A percentile compares a stretch with the other conserved stretches of the same genome.
Conservation (phyloP, 2,888 invertebrate genomes). For the Drosophila mayaguana region DNA sequence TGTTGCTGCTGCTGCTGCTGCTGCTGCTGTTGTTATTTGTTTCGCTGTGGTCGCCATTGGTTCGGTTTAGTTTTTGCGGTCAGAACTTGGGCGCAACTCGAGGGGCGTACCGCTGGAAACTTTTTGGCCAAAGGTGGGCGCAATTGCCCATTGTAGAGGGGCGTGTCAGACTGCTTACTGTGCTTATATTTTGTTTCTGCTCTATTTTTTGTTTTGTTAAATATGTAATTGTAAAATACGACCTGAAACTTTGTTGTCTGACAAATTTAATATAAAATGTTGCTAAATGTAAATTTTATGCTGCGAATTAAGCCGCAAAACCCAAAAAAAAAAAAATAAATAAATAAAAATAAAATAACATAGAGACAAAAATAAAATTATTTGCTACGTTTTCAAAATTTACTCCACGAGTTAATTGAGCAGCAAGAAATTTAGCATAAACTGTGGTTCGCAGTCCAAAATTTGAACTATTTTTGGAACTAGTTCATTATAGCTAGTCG, state of each 20-base stretch:
- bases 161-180: conserved; percentile 35
- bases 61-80: conserved; percentile 52
- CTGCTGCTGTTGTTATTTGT: conserved; percentile 56
- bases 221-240: conserved; percentile 49
- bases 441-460: neutral
- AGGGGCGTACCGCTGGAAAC: conserved; percentile 14
- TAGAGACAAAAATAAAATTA: neutral
- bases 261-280: conserved; percentile 39
- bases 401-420: conserved; percentile 24
- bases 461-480: neutral
- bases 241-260: conserved; percentile 35
- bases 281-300: conserved; percentile 37
- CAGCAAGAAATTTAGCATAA: conserved; percentile 10
- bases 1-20: conserved; percentile 35
- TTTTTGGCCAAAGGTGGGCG: conserved; percentile 42
- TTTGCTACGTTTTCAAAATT: conserved; percentile 31
- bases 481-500: neutral
- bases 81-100: conserved; percentile 11
- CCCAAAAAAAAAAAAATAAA: neutral
- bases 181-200: conserved; percentile 8
- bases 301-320: conserved; percentile 38
- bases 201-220: conserved; percentile 18
- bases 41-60: conserved; percentile 61
- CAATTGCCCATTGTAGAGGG: conserved; percentile 21
- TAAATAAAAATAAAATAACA: too few relatives aligned